Base-by-base conservation (phyloP, 2,113 vertebrate genomes). In the Aythya baeri region DNA sequence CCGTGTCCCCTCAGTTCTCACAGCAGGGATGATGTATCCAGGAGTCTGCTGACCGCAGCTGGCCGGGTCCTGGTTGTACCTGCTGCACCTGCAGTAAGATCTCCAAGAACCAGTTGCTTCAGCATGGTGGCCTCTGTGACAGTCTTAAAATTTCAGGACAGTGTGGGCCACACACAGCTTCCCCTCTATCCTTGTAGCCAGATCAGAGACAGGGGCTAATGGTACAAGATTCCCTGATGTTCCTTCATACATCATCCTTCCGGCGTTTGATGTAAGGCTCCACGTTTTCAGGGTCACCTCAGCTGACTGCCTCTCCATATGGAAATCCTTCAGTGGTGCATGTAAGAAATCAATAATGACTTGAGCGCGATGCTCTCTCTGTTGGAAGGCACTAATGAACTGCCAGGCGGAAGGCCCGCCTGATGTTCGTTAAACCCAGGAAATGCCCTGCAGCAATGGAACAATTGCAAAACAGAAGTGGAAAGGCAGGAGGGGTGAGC, bases 361-460 rank as follows among this genome's bases (percentile, higher is more conserved):
- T 77, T 22, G 1, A 17, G 77, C 3, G 36, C 43, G 76, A 68
- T 50, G 80, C 88, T 26, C 31, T 22, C 78, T 71, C 77, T 57
- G 77, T 80, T 65, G 92, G 92, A 89, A 86, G 73, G 73, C 77
- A 11, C 77, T 86, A 59, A 91, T 46, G 68, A 86, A n/a, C 41
- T 5, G 0, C 27, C 68, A 61, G 75, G 46, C 5, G 0, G 78
- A 76, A 88, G 83, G 71, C 11, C 25, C 1, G 4, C 79, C 86
- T 58, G 88, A 46, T 86, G 83, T 67, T 95, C 86, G 23, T 86
- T 88, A 93, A 84, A 57, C 7, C 34, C 66, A 61, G 73, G 65
- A 89, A 84, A 75, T 79, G 77, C 80, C 89, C 83, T 49, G 83
- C 94, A 84, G 95, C 80, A 88, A 70, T n/a, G 65, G 27, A 75